phyloP scores from a whole-genome alignment of 1,140 invertebrate species.

The Phymorhynchus buccinoides region DNA sequence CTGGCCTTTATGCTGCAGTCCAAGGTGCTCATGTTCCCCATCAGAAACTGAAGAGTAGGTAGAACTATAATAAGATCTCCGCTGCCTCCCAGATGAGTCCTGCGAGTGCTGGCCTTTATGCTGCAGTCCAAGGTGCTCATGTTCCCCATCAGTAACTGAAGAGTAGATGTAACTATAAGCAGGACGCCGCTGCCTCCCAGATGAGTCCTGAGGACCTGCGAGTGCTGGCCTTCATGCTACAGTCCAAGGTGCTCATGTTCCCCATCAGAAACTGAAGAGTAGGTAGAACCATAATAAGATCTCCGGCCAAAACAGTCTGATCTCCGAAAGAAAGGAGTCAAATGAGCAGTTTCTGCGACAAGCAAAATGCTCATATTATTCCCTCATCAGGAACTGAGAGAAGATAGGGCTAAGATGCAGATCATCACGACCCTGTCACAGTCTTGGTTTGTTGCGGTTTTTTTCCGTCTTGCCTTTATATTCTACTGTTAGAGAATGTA shows the following conservation, averaged over 20 bases:
- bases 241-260: conserved; percentile 70
- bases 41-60: too few species aligned
- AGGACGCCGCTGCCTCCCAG: conserved; percentile 30
- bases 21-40: not conserved
- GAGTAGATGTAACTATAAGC: too few species aligned
- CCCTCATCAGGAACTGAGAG: not conserved
- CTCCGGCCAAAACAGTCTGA: too few species aligned
- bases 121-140: conserved; percentile 70
- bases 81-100: conserved; percentile 44
- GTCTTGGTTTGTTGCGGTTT: too few species aligned
- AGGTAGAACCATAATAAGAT: too few species aligned
- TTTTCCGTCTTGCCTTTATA: too few species aligned
- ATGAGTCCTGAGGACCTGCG: conserved; percentile 57
- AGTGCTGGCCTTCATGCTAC: conserved; percentile 69
- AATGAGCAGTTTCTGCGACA: too few species aligned
- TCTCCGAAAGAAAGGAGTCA: too few species aligned
- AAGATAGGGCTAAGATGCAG: not conserved
- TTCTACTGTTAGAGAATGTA: too few species aligned
- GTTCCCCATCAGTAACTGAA: conserved; percentile 59
- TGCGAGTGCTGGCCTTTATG: conserved; percentile 60
- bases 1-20: conserved; percentile 59
- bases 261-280: conserved; percentile 50
- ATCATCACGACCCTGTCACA: too few species aligned
- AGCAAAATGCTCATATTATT: too few species aligned
- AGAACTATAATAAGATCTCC: too few species aligned